These are phyloP conservation scores for Poecilia wingei DNA, from an alignment of 2,797 vertebrate genomes.

Conservation along the genomic window DNA sequence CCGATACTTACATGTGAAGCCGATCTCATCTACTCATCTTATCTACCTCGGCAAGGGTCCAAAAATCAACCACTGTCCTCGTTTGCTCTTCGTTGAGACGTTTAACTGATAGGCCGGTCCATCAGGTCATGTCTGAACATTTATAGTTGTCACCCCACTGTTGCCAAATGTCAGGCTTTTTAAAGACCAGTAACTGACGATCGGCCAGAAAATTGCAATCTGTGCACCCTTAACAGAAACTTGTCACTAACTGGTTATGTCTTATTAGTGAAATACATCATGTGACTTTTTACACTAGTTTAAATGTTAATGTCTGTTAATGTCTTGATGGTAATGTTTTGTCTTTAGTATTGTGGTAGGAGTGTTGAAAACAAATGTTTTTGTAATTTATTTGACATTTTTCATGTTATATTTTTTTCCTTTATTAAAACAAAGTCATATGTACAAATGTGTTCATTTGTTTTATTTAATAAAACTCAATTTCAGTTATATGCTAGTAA, in stretches of 20 bases:
- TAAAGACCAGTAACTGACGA: too few relatives aligned
- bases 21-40: too few relatives aligned
- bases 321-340: conserved; percentile 13
- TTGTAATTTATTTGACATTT: conserved; percentile 14
- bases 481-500: conserved; percentile 15
- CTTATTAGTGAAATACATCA: not conserved
- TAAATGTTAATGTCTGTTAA: conserved; percentile 10
- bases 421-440: conserved; percentile 32
- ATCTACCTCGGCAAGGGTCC: too few relatives aligned
- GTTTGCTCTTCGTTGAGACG: too few relatives aligned
- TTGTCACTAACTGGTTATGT: conserved; percentile 3
- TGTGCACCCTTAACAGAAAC: not conserved
- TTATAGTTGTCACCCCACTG: too few relatives aligned
- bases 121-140: too few relatives aligned
- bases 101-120: too few relatives aligned
- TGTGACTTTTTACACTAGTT: not conserved
- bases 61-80: too few relatives aligned
- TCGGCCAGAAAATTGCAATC: too few relatives aligned
- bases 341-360: conserved; percentile 1
- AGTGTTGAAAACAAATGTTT: conserved; percentile 14
- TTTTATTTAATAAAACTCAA: conserved; percentile 40
- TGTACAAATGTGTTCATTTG: conserved; percentile 28
- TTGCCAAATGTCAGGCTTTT: too few relatives aligned
- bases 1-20: too few relatives aligned
- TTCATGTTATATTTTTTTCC: conserved; percentile 5